Percentiles rank a stretch among this genome's conserved stretches.
Evolutionary conservation across 2,888 invertebrate genomes (phyloP).

Genomic region (Uloborus plumipes): DNA sequence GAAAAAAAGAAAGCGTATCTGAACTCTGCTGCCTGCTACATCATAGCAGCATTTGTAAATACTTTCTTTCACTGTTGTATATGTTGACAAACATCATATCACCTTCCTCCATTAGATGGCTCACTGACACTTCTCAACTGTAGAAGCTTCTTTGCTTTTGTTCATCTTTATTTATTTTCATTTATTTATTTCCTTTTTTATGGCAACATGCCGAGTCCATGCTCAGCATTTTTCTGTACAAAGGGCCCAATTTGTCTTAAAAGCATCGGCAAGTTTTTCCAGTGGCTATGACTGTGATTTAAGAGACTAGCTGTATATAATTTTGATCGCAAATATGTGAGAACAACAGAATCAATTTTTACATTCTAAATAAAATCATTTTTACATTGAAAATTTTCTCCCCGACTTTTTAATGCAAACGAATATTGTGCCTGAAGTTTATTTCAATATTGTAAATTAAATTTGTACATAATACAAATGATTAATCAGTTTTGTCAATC

Average conservation of each 20-base stretch:
- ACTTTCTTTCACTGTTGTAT: conserved; percentile 4
- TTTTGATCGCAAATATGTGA: no score
- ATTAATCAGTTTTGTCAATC: no score
- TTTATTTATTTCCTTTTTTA: conserved; percentile 17
- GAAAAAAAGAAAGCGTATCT: conserved; percentile 19
- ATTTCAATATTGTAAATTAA: no score
- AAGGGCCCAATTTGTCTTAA: conserved; percentile 16
- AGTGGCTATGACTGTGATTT: conserved; percentile 17
- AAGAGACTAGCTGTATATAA: neutral
- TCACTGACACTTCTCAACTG: conserved; percentile 10
- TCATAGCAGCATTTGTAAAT: neutral
- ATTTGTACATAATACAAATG: no score
- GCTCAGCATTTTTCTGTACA: conserved; percentile 11
- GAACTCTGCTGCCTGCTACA: neutral
- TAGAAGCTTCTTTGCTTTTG: conserved; percentile 2
- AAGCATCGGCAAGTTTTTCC: neutral
- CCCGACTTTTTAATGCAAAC: no score
- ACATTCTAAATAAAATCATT: no score
- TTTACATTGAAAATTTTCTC: no score
- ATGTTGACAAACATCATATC: conserved; percentile 11
- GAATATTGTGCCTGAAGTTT: no score
- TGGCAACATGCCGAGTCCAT: neutral
- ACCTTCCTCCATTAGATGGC: neutral
- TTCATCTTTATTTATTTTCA: conserved; percentile 29
- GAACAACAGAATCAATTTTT: no score